Percentiles rank a stretch among this genome's conserved stretches.
Evolutionary conservation across 1,140 invertebrate genomes (phyloP).

Genomic region (Ruditapes philippinarum): DNA sequence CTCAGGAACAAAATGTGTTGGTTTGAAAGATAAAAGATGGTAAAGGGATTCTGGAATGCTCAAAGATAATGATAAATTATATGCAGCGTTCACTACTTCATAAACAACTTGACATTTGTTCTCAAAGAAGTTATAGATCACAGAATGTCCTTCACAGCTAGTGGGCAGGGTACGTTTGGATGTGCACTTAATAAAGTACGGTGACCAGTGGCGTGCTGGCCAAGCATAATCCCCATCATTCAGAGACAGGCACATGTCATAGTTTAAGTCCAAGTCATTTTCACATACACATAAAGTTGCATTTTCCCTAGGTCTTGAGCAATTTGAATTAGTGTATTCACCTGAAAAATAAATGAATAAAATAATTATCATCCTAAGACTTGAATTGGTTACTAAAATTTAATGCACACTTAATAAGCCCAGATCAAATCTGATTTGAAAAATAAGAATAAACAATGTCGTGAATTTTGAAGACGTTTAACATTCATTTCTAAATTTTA

Average conservation of each 20-base stretch:
- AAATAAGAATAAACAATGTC: too few relatives aligned
- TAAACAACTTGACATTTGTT: not conserved
- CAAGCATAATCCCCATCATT: not conserved
- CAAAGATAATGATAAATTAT: not conserved
- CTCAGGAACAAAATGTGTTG: not conserved
- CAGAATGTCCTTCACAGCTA: not conserved
- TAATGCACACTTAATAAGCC: too few relatives aligned
- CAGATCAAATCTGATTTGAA: too few relatives aligned
- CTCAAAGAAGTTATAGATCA: not conserved
- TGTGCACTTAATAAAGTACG: not conserved
- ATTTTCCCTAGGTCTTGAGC: not conserved
- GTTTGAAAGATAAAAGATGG: not conserved
- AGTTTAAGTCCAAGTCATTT: not conserved
- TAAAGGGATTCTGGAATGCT: not conserved
- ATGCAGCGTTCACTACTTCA: not conserved
- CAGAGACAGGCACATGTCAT: not conserved
- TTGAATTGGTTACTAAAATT: too few relatives aligned
- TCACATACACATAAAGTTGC: conserved; percentile 3
- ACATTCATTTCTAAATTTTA: too few relatives aligned
- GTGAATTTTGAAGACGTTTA: too few relatives aligned
- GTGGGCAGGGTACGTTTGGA: not conserved
- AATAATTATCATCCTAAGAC: not conserved
- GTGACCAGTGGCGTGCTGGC: not conserved
- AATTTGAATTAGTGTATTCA: conserved; percentile 18
- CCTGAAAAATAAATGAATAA: not conserved